Evolutionary conservation across 92 coral and sea anemone species (phyloP).

Genomic region (Siderastrea radians): DNA sequence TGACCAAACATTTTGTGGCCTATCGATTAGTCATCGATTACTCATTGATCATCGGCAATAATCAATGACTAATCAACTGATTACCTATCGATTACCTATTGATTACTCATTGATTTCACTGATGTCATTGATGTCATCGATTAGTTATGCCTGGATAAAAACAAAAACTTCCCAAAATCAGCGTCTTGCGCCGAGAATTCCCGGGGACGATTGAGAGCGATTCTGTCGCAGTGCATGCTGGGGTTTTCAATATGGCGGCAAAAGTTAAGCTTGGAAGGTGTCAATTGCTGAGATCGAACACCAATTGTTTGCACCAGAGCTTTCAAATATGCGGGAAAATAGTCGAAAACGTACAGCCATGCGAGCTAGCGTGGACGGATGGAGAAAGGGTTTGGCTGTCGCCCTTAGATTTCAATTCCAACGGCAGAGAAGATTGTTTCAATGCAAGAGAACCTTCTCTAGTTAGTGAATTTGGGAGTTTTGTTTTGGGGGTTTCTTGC

Average conservation of each 20-base stretch:
- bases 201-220: no score
- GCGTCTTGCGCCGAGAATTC: no score
- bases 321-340: not conserved
- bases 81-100: no score
- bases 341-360: not conserved
- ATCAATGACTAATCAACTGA: no score
- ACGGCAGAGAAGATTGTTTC: not conserved
- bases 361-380: slow-evolving; percentile 40
- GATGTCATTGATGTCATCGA: no score
- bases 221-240: not conserved
- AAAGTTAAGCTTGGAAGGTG: slow-evolving; percentile 25
- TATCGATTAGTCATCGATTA: no score
- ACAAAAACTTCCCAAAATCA: no score
- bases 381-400: slow-evolving; percentile 38
- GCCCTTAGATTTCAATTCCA: not conserved
- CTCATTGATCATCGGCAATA: no score
- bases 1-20: no score
- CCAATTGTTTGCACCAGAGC: slow-evolving; percentile 43
- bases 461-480: slow-evolving; percentile 30
- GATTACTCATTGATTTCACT: no score
- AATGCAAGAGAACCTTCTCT: slow-evolving; percentile 5
- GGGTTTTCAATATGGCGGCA: slow-evolving; percentile 32
- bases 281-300: slow-evolving; percentile 35
- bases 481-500: slow-evolving; percentile 31
- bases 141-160: no score